Evolutionary conservation across 2,113 vertebrate genomes (phyloP), one percentile per base, ranked within the genome.

Genomic region (Myiozetetes cayanensis): DNA sequence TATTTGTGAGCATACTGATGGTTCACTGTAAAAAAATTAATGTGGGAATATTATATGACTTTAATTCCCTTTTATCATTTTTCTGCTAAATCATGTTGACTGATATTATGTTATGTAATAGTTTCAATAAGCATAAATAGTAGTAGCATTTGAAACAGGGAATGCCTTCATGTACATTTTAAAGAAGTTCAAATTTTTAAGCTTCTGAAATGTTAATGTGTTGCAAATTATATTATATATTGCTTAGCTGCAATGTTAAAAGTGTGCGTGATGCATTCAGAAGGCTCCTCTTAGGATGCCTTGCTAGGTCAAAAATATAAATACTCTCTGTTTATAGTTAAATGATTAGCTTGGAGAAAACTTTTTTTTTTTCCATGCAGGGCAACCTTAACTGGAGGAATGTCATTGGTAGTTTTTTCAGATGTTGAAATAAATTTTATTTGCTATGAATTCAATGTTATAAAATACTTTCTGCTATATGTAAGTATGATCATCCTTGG

Each of bases 41-140:
- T 75, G 41, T 31, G 58, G 90, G 33, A 47, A 85, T 67, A 81
- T 81, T 93, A 4, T 58, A 76, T 82, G 49, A 74, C 59, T 78
- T 89, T 90, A 87, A 94, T 93, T 96, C 46, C 81, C 50, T 61
- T 96, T 70, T 87, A 80, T 70, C 18, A 27, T 85, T 94, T 71
- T 87, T 55, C 39, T 12, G 10, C 63, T 92, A 58, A 85, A 83
- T 84, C 53, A 37, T 77, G 12, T 92, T 63, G 39, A 59, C 39
- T 63, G 53, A 37, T 77, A 52, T 7, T 72, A 17, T 46, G 17
- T 73, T 84, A 62, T 33, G 18, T 84, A 81, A 71, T 65, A 41
- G 17, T 35, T 93, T 80, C 50, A 77, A 56, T n/a, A 95, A 77
- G 20, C n/a, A 70, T 77, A 90, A 79, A 68, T 62, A 94, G 62